Evolutionary conservation across 2,888 invertebrate species (phyloP), one percentile per base, ranked within the genome.

Genomic region (Drosophila mettleri): DNA sequence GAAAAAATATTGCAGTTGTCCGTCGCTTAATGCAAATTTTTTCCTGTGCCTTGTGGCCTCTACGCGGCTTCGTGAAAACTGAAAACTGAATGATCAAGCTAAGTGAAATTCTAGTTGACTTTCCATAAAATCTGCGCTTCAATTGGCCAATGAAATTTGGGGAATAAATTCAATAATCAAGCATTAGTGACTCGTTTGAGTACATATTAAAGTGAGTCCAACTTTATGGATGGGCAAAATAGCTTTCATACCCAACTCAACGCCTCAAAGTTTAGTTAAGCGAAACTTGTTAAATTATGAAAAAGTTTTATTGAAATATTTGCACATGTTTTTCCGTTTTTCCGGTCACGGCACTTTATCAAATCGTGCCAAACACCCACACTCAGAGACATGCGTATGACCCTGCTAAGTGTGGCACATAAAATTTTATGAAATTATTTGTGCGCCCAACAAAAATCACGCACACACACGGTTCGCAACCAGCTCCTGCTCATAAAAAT

Each of bases 401-500:
- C 51, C 46, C 33, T 48, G 51, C 80, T 57, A 41, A 52, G 67
- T 83, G 59, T 54, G 58, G 72, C 66, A 62, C 57, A 85, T 85
- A 55, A 69, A 87, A 74, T 81, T 85, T 85, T 77, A 85, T 87
- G 85, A 81, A 87, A 85, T 85, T 79, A 82, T 82, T 66, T 46
- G 55, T 48, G 52, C 62, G 54, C 20, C 33, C 34, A 54, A 45
- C 62, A 64, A 48, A 74, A 75, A 81, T 72, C 78, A 72, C 68
- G 69, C 80, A 78, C 62, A 34, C 80, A 78, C 62, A 34, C 58
- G 48, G 22, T 20, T 52, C 22, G 6, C 72, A 53, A n/a, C 58
- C 52, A 81, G 80, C 83, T 80, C 58, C 52, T 78, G 80, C 83
- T 80, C 86, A 85, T 85, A 88, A 86, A 88, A 85, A 88, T 88